phyloP scores from a whole-genome alignment of 2,888 invertebrate genomes.

The Entomobrya multifasciata region DNA sequence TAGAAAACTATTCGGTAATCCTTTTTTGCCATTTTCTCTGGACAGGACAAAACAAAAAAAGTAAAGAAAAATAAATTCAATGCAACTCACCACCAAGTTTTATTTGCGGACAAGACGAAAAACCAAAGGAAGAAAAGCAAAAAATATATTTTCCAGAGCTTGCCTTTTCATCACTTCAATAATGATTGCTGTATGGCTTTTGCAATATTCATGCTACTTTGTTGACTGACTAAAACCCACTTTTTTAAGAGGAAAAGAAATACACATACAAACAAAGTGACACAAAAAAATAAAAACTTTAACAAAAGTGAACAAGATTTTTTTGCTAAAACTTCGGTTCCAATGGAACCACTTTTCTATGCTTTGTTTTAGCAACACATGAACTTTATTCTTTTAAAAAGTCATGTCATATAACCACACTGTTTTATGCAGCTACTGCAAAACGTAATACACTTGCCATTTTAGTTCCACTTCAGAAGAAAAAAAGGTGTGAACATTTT shows the following conservation, averaged over 20 bases:
- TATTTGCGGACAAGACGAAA: background rate
- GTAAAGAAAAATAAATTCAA: slow-evolving; percentile 10
- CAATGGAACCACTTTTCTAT: too few relatives aligned
- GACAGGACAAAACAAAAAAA: slow-evolving; percentile 31
- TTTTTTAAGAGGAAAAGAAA: too few relatives aligned
- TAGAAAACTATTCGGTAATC: slow-evolving; percentile 14
- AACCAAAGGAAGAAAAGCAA: background rate
- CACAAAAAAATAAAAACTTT: slow-evolving; percentile 11
- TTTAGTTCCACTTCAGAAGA: too few relatives aligned
- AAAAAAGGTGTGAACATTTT: too few relatives aligned
- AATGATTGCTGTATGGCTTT: slow-evolving; percentile 14
- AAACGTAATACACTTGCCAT: too few relatives aligned
- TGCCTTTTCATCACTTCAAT: slow-evolving; percentile 29
- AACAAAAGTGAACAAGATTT: too few relatives aligned
- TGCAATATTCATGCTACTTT: slow-evolving; percentile 60
- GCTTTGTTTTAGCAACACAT: too few relatives aligned
- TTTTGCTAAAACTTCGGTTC: too few relatives aligned
- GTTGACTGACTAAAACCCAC: background rate
- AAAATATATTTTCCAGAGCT: background rate
- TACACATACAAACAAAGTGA: background rate
- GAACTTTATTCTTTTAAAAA: too few relatives aligned
- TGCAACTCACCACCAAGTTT: background rate
- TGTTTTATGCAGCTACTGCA: too few relatives aligned
- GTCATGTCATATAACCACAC: too few relatives aligned
- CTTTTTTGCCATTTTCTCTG: slow-evolving; percentile 33